Base-by-base conservation (phyloP, 92 coral and sea anemone species). In the Siderastrea siderea region DNA sequence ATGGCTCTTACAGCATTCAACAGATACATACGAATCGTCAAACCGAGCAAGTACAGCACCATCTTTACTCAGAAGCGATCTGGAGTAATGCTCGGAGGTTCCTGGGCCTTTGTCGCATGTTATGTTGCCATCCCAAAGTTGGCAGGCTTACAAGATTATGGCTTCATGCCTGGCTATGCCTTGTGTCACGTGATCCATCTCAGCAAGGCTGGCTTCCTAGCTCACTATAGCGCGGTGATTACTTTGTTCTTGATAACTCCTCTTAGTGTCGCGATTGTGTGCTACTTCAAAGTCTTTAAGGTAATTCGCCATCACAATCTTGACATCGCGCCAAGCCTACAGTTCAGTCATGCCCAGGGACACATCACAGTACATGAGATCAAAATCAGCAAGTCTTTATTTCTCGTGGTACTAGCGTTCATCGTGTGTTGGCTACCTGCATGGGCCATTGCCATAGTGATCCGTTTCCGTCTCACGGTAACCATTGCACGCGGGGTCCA, bases 381-480 rank as follows among this genome's bases (percentile, higher is more conserved):
- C 15, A 65, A 66, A 68, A 51, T 80, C 84, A 80, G 74, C 67
- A 57, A 73, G 10, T 72, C 80, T 10, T 51, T 83, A 26, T 83
- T 83, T 52, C 71, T 71, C 4, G 87, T 72, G 48, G 87, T 83
- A 1, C 48, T 83, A 2, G 78, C 70, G 6, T 83, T 83, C 78
- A 73, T 71, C 12, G 16, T 84, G 43, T 74, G 59, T 4, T 84
- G 88, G 88, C 50, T 84, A 1, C 81, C 88, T 12, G 77, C 71
- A 4, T 74, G 71, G 78, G 61, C 58, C 13, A 81, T 84, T 8
- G 88, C 72, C 5, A 4, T 74, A 1, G 60, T 73, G 46, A 44
- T 58, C 52, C 87, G 87, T 2, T 83, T 69, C 68, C 65, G 43
- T 7, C 51, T 73, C 4, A 16, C 44, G 46, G 26, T 17, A 14